Percentiles rank a stretch among this genome's conserved stretches.
phyloP scores from a whole-genome alignment of 2,797 vertebrate species.

The Onychomys arenicola region DNA sequence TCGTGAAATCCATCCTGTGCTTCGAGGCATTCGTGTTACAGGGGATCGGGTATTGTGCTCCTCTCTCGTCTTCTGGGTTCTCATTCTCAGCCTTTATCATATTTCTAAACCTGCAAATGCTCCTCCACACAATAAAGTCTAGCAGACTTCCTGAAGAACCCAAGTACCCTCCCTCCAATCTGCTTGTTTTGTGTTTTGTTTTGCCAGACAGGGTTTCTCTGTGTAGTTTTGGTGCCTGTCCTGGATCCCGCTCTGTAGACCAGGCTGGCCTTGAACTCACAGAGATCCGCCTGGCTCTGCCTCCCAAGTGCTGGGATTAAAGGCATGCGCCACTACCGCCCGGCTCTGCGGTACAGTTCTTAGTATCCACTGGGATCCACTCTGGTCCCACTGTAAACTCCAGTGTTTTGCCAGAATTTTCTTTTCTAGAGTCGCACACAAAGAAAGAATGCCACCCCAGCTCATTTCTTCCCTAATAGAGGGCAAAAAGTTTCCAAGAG shows the following conservation, averaged over 20 bases:
- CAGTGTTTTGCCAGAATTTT: neutral
- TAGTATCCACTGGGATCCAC: neutral
- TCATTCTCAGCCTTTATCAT: neutral
- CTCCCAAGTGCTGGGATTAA: too few relatives aligned
- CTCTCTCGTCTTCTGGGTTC: neutral
- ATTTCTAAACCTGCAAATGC: constrained; percentile 10
- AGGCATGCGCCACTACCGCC: too few relatives aligned
- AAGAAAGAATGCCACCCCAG: neutral
- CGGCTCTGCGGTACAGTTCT: too few relatives aligned
- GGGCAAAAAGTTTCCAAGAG: neutral
- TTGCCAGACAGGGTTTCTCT: too few relatives aligned
- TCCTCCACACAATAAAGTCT: neutral
- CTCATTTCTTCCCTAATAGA: neutral
- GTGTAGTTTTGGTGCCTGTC: too few relatives aligned
- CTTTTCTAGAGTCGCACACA: neutral
- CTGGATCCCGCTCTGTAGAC: too few relatives aligned
- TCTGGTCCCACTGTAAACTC: neutral
- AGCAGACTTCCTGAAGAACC: neutral
- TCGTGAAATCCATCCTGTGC: neutral
- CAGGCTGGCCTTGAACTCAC: too few relatives aligned
- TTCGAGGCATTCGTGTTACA: neutral
- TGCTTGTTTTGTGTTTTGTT: too few relatives aligned
- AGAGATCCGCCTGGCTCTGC: too few relatives aligned
- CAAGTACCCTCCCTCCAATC: neutral
- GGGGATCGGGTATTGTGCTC: too few relatives aligned